These are phyloP conservation scores for Ondatra zibethicus DNA, from an alignment of 2,113 vertebrate species.

Conservation along the genomic window DNA sequence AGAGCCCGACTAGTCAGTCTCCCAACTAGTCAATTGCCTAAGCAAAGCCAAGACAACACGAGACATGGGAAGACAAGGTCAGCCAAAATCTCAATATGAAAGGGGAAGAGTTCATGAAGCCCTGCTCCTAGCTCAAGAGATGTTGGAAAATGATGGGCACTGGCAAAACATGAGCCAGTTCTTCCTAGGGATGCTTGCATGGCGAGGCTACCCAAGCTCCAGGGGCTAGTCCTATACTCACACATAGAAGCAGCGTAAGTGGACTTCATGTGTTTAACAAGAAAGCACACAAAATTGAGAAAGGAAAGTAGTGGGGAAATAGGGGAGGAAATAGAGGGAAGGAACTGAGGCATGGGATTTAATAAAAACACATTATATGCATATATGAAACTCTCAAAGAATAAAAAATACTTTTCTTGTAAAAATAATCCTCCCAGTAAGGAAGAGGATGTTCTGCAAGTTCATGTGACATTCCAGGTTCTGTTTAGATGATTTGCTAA, in stretches of 20 bases:
- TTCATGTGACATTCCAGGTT: not conserved
- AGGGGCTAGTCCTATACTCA: not conserved
- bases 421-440: not conserved
- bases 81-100: too few relatives aligned
- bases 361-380: not conserved
- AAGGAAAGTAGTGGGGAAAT: not conserved
- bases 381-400: not conserved
- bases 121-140: too few relatives aligned
- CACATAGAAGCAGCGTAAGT: not conserved
- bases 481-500: not conserved
- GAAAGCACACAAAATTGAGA: not conserved
- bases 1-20: too few relatives aligned
- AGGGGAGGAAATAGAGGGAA: not conserved
- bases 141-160: not conserved
- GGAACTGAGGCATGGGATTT: not conserved
- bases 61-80: too few relatives aligned
- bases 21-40: too few relatives aligned
- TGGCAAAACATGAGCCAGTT: not conserved
- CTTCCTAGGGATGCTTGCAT: not conserved
- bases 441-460: not conserved
- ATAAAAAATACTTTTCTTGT: not conserved
- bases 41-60: too few relatives aligned
- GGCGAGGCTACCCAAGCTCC: not conserved
- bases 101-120: too few relatives aligned
- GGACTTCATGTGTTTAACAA: not conserved